Conservation (phyloP, 2,888 invertebrate species). For the Latheticus oryzae region DNA sequence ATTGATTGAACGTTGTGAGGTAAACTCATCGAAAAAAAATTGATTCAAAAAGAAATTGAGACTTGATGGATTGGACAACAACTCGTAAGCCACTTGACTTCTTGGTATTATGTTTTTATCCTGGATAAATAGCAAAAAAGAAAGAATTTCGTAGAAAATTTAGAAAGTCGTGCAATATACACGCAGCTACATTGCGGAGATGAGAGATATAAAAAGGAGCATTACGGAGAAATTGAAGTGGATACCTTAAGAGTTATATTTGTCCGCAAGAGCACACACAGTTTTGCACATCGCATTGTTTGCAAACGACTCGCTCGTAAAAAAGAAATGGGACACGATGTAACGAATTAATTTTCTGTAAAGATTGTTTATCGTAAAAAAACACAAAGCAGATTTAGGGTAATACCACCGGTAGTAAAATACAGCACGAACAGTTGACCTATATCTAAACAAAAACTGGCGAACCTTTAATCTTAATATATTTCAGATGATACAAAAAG, state of each 20-base stretch:
- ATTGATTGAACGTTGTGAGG: too few relatives aligned
- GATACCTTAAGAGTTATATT: constrained; percentile 49
- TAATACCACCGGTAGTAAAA: constrained; percentile 16
- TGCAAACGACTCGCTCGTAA: constrained; percentile 23
- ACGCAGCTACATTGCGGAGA: constrained; percentile 36
- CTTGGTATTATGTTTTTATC: constrained; percentile 27
- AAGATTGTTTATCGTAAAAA: constrained; percentile 37
- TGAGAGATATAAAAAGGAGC: constrained; percentile 45
- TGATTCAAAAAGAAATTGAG: constrained; percentile 29
- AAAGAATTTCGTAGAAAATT: constrained; percentile 45
- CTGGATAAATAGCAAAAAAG: constrained; percentile 42
- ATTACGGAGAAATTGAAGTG: constrained; percentile 46
- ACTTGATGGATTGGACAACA: constrained; percentile 27
- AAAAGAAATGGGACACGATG: constrained; percentile 16
- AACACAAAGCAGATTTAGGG: constrained; percentile 14
- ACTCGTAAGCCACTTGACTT: constrained; percentile 25
- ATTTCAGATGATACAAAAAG: too few relatives aligned
- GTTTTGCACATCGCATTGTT: constrained; percentile 44
- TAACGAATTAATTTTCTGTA: constrained; percentile 38
- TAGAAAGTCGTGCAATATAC: constrained; percentile 41
- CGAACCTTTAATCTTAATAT: too few relatives aligned
- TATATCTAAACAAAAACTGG: too few relatives aligned
- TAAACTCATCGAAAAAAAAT: too few relatives aligned
- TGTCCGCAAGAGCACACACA: constrained; percentile 46
- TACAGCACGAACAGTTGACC: constrained; percentile 7